Percentiles rank a stretch among this genome's conserved stretches.
Evolutionary conservation across 1,140 invertebrate genomes (phyloP).

Genomic region (Drosophila serrata): DNA sequence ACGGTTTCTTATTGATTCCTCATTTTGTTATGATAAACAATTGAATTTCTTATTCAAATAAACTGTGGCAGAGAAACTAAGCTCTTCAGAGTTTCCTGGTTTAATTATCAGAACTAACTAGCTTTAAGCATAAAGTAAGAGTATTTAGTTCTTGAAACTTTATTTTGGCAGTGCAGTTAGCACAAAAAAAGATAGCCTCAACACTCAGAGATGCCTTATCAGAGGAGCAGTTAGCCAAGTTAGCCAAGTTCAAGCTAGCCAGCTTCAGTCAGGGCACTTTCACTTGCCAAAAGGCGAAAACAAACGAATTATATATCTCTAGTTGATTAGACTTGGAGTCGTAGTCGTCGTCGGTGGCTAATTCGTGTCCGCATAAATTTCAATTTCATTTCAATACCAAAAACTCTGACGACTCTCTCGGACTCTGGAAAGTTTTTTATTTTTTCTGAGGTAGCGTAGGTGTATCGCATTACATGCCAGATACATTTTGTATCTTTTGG

Average conservation of each 20-base stretch:
- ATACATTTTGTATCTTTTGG: constrained; percentile 36
- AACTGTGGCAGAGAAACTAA: too few relatives aligned
- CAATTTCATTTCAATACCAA: neutral
- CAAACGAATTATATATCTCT: constrained; percentile 36
- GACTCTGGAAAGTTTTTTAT: constrained; percentile 28
- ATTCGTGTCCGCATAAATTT: constrained; percentile 46
- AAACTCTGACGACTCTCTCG: neutral
- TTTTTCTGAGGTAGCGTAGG: constrained; percentile 30
- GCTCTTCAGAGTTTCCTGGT: too few relatives aligned
- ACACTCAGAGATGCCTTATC: constrained; percentile 11
- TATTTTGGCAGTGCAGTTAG: neutral
- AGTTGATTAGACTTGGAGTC: constrained; percentile 24
- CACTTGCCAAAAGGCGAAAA: constrained; percentile 38
- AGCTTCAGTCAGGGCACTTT: constrained; percentile 14
- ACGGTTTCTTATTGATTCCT: too few relatives aligned
- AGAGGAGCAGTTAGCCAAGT: neutral
- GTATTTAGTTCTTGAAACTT: too few relatives aligned
- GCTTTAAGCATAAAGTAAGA: too few relatives aligned
- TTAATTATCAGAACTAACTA: too few relatives aligned
- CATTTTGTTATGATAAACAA: neutral
- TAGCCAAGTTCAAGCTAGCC: neutral
- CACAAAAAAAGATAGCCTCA: neutral
- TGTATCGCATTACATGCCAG: constrained; percentile 47
- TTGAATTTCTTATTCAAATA: too few relatives aligned
- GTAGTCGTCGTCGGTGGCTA: neutral